Evolutionary conservation across 2,797 vertebrate species (phyloP).

Genomic region (Antennarius maculatus): DNA sequence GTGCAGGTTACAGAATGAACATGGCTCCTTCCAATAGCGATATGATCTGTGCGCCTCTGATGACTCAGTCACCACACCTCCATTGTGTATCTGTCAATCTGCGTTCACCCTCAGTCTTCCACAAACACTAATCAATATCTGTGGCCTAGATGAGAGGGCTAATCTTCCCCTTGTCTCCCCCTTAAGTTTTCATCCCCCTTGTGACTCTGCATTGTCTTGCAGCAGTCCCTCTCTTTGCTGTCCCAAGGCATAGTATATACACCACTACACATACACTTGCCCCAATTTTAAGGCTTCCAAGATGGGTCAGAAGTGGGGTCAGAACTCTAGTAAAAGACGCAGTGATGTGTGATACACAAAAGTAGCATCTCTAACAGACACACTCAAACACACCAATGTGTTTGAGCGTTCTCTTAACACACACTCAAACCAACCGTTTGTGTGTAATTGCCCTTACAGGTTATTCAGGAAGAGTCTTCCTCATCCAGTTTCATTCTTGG

Average conservation of each 20-base stretch:
- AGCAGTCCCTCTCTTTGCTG: slow-evolving; percentile 64
- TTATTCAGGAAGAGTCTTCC: slow-evolving; percentile 67
- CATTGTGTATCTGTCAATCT: slow-evolving; percentile 82
- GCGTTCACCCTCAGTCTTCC: slow-evolving; percentile 74
- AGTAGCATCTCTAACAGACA: slow-evolving; percentile 68
- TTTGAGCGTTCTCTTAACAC: slow-evolving; percentile 25
- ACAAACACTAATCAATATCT: slow-evolving; percentile 84
- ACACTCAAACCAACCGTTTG: slow-evolving; percentile 59
- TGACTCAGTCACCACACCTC: slow-evolving; percentile 41
- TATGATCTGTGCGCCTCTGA: slow-evolving; percentile 61
- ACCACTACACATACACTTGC: slow-evolving; percentile 58
- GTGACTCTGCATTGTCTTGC: slow-evolving; percentile 67
- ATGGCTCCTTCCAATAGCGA: slow-evolving; percentile 60
- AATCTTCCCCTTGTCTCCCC: slow-evolving; percentile 64
- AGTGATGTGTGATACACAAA: slow-evolving; percentile 55
- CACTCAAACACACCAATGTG: slow-evolving; percentile 59
- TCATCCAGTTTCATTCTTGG: slow-evolving; percentile 66
- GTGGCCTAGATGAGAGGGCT: slow-evolving; percentile 82
- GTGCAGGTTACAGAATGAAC: slow-evolving; percentile 51
- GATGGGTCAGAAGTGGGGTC: slow-evolving; percentile 68
- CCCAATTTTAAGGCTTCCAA: slow-evolving; percentile 54
- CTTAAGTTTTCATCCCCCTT: slow-evolving; percentile 49
- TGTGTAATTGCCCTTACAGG: slow-evolving; percentile 67
- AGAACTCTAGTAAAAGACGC: slow-evolving; percentile 66
- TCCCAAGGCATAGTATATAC: slow-evolving; percentile 66